These are phyloP conservation scores for Nicator chloris DNA, from an alignment of 2,113 vertebrate genomes.

Conservation along the genomic window DNA sequence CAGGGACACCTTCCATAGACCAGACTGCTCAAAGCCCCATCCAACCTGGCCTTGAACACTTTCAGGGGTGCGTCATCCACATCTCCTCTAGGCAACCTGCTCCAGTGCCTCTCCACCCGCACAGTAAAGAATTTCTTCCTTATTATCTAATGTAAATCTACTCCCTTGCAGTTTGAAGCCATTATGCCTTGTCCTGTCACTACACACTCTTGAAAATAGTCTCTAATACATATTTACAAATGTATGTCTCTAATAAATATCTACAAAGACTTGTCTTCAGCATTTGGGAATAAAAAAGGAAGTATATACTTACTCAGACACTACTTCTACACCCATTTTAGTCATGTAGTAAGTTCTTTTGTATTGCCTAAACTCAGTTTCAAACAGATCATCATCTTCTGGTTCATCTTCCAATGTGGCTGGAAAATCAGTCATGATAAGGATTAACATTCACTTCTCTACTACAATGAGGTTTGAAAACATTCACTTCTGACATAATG, in stretches of 20 bases:
- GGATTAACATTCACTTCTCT: background rate
- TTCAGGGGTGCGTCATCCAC: background rate
- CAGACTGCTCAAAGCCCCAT: background rate
- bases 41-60: background rate
- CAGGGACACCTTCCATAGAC: no score
- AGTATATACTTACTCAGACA: conserved; percentile 87
- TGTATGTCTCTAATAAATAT: background rate
- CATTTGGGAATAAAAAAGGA: background rate
- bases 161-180: background rate
- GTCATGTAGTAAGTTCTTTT: conserved; percentile 98
- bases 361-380: conserved; percentile 96
- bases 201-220: background rate
- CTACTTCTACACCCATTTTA: conserved; percentile 95
- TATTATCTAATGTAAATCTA: background rate
- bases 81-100: background rate
- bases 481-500: background rate
- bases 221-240: background rate
- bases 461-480: background rate
- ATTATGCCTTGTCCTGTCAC: background rate
- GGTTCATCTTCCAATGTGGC: conserved; percentile 81
- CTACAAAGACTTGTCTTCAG: background rate
- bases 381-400: conserved; percentile 97
- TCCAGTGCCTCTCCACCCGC: background rate
- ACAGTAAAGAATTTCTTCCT: background rate
- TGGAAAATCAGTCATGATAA: conserved; percentile 33